Evolutionary conservation across 1,140 invertebrate genomes (phyloP).

Genomic region (Trichogramma pretiosum): DNA sequence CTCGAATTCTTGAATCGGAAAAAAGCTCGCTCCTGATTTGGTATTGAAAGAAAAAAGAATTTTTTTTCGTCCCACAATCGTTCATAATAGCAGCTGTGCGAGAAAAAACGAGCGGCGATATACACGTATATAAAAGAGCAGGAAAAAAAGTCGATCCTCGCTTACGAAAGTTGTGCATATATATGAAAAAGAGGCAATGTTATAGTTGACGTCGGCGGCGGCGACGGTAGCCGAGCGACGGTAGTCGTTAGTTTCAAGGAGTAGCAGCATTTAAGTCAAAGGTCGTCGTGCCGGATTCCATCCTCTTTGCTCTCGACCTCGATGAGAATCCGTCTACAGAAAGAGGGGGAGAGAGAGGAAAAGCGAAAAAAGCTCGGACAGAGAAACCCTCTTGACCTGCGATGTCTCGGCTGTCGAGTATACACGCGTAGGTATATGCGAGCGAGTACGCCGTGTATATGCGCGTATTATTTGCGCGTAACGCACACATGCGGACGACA

Average conservation of each 20-base stretch:
- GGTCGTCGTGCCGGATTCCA: neutral
- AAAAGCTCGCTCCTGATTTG: too few relatives aligned
- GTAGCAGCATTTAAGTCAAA: slow-evolving; percentile 2
- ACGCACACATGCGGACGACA: too few relatives aligned
- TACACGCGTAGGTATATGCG: neutral
- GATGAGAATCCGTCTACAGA: neutral
- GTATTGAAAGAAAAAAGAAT: too few relatives aligned
- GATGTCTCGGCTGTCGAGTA: neutral
- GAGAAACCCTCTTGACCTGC: neutral
- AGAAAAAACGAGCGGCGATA: too few relatives aligned
- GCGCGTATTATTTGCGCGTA: too few relatives aligned
- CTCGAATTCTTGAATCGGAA: too few relatives aligned
- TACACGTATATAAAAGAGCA: neutral
- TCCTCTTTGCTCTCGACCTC: neutral
- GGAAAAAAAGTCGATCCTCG: neutral
- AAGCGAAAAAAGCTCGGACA: neutral
- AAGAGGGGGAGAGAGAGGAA: neutral
- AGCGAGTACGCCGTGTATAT: neutral
- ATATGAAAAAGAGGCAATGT: too few relatives aligned
- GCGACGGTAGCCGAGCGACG: too few relatives aligned
- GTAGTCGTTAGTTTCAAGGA: slow-evolving; percentile 8
- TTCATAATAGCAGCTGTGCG: too few relatives aligned
- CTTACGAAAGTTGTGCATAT: too few relatives aligned
- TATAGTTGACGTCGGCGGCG: too few relatives aligned
- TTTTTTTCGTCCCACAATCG: neutral